Percentiles rank a stretch among this genome's conserved stretches.
phyloP scores from a whole-genome alignment of 2,797 vertebrate genomes.

The Sebastes goodei region DNA sequence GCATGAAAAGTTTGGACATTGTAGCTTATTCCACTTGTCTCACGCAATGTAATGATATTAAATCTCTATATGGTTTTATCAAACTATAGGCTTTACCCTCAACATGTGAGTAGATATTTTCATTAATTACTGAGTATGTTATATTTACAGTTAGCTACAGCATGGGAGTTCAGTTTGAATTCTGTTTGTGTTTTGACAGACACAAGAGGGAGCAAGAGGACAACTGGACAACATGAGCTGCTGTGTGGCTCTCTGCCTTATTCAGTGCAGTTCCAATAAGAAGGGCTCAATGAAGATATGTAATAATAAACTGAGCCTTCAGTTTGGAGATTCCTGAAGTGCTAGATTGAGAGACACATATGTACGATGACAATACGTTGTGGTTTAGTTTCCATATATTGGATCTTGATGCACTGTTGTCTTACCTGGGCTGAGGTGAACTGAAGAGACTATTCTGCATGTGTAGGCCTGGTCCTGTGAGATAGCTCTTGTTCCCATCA shows the following conservation, averaged over 20 bases:
- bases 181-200: background rate
- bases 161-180: background rate
- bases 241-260: background rate
- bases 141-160: background rate
- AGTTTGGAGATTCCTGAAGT: background rate
- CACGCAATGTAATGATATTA: background rate
- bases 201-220: conserved; percentile 69
- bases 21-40: background rate
- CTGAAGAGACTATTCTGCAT: background rate
- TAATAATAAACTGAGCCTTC: background rate
- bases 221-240: background rate
- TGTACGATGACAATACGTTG: background rate
- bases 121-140: background rate
- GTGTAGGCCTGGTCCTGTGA: background rate
- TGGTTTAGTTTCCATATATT: background rate
- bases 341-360: background rate
- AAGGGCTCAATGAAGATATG: background rate
- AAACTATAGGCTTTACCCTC: background rate
- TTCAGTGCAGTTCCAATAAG: background rate
- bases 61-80: background rate
- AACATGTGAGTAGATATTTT: background rate
- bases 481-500: background rate
- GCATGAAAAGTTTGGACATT: background rate
- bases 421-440: background rate
- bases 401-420: background rate